phyloP scores from a whole-genome alignment of 2,113 vertebrate species.

The Brachionichthys hirsutus region DNA sequence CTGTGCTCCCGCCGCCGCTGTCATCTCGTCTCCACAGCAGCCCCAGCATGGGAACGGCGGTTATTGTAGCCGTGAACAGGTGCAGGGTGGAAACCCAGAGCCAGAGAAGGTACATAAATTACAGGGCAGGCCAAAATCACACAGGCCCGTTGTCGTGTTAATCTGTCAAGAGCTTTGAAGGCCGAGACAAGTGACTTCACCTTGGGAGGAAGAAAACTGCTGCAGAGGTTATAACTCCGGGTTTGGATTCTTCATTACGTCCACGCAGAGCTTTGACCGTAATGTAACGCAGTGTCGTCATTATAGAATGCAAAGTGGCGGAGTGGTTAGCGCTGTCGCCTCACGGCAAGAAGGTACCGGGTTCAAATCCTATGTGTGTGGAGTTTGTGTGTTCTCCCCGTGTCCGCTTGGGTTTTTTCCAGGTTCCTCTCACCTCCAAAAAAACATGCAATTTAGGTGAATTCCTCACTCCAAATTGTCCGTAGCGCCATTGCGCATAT shows the following conservation, averaged over 20 bases:
- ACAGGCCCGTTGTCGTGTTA: slow-evolving; percentile 61
- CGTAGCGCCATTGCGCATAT: too few species aligned
- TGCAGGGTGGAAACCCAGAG: slow-evolving; percentile 61
- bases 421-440: too few species aligned
- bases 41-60: slow-evolving; percentile 46
- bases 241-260: not conserved
- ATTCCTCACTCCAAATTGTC: too few species aligned
- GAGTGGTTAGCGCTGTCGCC: too few species aligned
- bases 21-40: slow-evolving; percentile 39
- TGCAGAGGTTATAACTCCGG: not conserved
- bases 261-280: not conserved
- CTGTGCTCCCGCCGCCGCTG: slow-evolving; percentile 40
- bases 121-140: slow-evolving; percentile 58
- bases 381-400: too few species aligned
- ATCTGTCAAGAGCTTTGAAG: slow-evolving; percentile 75
- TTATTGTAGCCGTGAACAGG: slow-evolving; percentile 71
- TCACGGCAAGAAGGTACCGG: too few species aligned
- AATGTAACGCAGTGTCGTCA: too few species aligned
- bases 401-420: too few species aligned
- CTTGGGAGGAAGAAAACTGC: slow-evolving; percentile 27
- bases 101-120: slow-evolving; percentile 72
- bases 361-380: too few species aligned
- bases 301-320: too few species aligned
- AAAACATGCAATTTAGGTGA: too few species aligned
- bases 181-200: slow-evolving; percentile 59